Percentiles rank a stretch among this genome's conserved stretches.
These are phyloP conservation scores for Grammomys dolichurus DNA, from an alignment of 2,113 vertebrate genomes.

Conservation along the genomic window DNA sequence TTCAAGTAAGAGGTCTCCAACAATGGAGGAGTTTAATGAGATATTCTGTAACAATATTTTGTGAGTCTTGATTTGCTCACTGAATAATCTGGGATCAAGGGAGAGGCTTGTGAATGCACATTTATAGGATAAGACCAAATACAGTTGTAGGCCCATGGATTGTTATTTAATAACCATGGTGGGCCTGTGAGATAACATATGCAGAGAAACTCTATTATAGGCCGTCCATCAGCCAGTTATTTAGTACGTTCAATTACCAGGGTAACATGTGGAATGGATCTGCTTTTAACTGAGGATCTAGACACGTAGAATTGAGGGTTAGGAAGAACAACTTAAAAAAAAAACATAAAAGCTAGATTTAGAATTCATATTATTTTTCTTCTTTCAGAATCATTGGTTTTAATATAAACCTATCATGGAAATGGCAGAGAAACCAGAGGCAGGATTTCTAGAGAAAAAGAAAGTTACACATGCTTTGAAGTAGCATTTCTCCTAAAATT, in stretches of 20 bases:
- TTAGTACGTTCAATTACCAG: background rate
- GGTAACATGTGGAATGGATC: background rate
- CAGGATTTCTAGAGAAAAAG: background rate
- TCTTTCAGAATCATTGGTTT: slow-evolving; percentile 37
- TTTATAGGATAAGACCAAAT: background rate
- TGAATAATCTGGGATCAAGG: background rate
- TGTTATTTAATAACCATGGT: background rate
- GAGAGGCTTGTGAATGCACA: background rate
- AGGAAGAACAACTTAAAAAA: slow-evolving; percentile 6
- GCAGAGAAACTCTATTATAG: background rate
- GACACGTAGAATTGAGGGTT: background rate
- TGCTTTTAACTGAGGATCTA: background rate
- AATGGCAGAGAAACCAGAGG: background rate
- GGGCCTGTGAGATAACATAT: background rate
- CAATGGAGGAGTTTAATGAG: background rate
- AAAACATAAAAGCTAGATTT: background rate
- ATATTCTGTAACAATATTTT: background rate
- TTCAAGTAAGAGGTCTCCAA: background rate
- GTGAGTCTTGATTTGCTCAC: background rate
- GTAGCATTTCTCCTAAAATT: background rate
- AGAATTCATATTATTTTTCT: slow-evolving; percentile 13
- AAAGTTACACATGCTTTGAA: background rate
- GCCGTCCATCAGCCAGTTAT: background rate
- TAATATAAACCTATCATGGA: slow-evolving; percentile 11
- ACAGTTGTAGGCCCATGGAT: background rate